Base-by-base conservation (phyloP, 2,888 invertebrate species). In the Periphyllus acericola region DNA sequence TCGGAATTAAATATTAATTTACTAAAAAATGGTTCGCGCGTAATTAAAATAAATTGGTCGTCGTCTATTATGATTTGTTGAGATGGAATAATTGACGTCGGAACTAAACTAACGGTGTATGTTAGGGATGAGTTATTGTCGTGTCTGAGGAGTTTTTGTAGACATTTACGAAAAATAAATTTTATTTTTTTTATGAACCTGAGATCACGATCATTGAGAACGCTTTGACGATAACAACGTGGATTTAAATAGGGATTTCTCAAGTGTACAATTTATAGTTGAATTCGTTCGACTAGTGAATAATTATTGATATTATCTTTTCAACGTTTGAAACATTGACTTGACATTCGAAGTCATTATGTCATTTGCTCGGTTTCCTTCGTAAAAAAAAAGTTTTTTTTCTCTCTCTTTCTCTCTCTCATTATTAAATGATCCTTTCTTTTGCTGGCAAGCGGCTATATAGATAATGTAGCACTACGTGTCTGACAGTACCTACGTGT, bases 391-490 rank as follows among this genome's bases (percentile, higher is more conserved):
- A 6, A 60, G 21, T 60, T 40, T 75, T 75, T 60, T 32, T 21
- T 21, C 40, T n/a, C n/a, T n/a, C n/a, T n/a, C n/a, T n/a, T n/a
- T n/a, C n/a, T n/a, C n/a, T 40, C 55, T 75, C 75, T 40, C 75
- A n/a, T 74, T 75, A 75, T 75, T 75, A 83, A 83, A 55, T 34
- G 34, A 9, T 75, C 19, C 36, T 34, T 79, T 60, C 3, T 60
- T 80, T 68, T 19, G 19, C 40, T 21, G 19, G 25, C 21, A 82
- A 25, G 14, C 34, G n/a, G n/a, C n/a, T n/a, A n/a, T 32, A 68
- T n/a, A 83, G 83, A 32, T 71, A 71, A 71, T 82, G 82, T 72
- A 83, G 83, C 66, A 76, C n/a, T n/a, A n/a, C 84, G 76, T 84
- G 66, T 40, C 84, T 84, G 60, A 66, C 84, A 40, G 66, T 66